Conservation (phyloP, 2,888 invertebrate genomes). For the Punctoribates punctum region DNA sequence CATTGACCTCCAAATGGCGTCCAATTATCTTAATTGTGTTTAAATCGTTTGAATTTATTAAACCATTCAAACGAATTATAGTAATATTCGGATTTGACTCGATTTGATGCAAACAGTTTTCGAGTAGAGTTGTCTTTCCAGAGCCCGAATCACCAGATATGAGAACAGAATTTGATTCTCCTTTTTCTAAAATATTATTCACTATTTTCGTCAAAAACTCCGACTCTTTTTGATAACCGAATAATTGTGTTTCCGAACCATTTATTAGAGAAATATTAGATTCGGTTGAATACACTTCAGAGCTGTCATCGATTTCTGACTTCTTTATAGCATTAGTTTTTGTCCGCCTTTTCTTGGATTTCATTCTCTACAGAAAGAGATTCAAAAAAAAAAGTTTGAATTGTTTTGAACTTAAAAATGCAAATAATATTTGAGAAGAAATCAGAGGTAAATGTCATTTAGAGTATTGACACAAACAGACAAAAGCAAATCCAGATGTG, state of each 20-base stretch:
- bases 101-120: constrained; percentile 27
- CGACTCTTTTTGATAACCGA: constrained; percentile 39
- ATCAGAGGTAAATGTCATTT: constrained; percentile 27
- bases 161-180: constrained; percentile 41
- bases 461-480: constrained; percentile 10
- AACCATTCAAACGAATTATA: constrained; percentile 30
- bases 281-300: not conserved
- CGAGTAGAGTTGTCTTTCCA: constrained; percentile 40
- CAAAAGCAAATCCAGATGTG: not conserved
- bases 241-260: constrained; percentile 14
- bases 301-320: not conserved
- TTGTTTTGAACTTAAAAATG: not conserved
- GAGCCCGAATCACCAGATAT: constrained; percentile 42
- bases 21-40: constrained; percentile 35
- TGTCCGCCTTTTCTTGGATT: not conserved
- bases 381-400: not conserved
- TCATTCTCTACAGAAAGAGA: not conserved
- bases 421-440: not conserved
- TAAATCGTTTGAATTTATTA: constrained; percentile 38
- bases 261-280: not conserved
- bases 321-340: not conserved
- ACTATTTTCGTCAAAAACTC: constrained; percentile 32
- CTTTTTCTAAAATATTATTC: constrained; percentile 12
- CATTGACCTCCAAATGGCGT: constrained; percentile 14
- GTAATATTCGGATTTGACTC: not conserved